phyloP scores from a whole-genome alignment of 1,140 invertebrate genomes.

The Panagrolaimus sp. region DNA sequence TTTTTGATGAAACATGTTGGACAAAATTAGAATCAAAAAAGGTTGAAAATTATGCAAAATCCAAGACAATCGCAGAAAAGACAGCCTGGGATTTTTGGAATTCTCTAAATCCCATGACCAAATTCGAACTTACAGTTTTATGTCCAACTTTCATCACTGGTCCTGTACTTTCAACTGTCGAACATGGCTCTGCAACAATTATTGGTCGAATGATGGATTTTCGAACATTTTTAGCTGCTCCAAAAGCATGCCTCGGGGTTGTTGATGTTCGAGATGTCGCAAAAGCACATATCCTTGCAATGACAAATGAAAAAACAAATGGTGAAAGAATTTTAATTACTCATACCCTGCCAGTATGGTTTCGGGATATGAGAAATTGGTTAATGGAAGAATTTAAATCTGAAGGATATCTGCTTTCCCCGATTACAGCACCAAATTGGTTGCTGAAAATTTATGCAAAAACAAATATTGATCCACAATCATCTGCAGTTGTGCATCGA shows the following conservation, averaged over 20 bases:
- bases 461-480: slow-evolving; percentile 27
- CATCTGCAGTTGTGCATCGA: slow-evolving; percentile 29
- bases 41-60: slow-evolving; percentile 62
- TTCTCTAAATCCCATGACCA: slow-evolving; percentile 49
- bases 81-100: slow-evolving; percentile 65
- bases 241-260: slow-evolving; percentile 54
- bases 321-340: slow-evolving; percentile 60
- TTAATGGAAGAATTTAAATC: slow-evolving; percentile 55
- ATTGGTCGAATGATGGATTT: slow-evolving; percentile 37
- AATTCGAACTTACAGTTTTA: slow-evolving; percentile 63
- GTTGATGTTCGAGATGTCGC: slow-evolving; percentile 66
- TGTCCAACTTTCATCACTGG: slow-evolving; percentile 65
- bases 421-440: slow-evolving; percentile 30
- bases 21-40: slow-evolving; percentile 58
- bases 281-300: slow-evolving; percentile 64
- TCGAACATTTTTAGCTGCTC: slow-evolving; percentile 35
- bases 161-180: slow-evolving; percentile 61
- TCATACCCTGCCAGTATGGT: slow-evolving; percentile 60
- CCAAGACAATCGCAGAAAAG: slow-evolving; percentile 65
- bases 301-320: slow-evolving; percentile 62
- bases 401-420: slow-evolving; percentile 31
- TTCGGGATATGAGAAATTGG: slow-evolving; percentile 60
- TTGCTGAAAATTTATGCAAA: slow-evolving; percentile 33
- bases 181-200: slow-evolving; percentile 35
- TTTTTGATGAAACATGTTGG: slow-evolving; percentile 64